Evolutionary conservation across 2,113 vertebrate genomes (phyloP).

Genomic region (Indicator indicator): DNA sequence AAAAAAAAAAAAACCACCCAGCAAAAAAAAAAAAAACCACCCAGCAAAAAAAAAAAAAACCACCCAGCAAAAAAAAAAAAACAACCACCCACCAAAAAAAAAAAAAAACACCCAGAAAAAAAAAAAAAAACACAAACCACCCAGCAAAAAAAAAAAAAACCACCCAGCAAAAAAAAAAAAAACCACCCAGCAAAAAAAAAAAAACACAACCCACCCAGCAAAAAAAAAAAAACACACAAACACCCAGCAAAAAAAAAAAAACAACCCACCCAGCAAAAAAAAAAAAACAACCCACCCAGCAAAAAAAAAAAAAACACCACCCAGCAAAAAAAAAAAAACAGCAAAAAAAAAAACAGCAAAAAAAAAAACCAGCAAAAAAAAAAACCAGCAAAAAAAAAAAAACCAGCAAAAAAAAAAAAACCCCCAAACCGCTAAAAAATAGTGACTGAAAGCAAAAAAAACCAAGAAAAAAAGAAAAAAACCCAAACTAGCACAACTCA

Average conservation of each 20-base stretch:
- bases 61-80: too few relatives aligned
- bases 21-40: not conserved
- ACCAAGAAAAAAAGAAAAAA: too few relatives aligned
- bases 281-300: not conserved
- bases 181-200: not conserved
- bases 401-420: not conserved
- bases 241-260: not conserved
- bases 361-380: too few relatives aligned
- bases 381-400: not conserved
- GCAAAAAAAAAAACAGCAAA: too few relatives aligned
- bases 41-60: not conserved
- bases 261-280: too few relatives aligned
- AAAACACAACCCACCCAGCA: not conserved
- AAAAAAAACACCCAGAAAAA: too few relatives aligned
- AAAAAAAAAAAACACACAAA: too few relatives aligned
- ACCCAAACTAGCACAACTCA: not conserved
- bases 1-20: too few relatives aligned
- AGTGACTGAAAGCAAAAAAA: conserved; percentile 8
- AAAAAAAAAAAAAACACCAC: not conserved
- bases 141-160: too few relatives aligned
- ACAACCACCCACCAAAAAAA: not conserved
- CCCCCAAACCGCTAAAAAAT: not conserved
- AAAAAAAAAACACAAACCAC: not conserved
- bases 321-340: too few relatives aligned
- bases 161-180: not conserved